A percentile compares a stretch with the other conserved stretches of the same genome.
phyloP scores from a whole-genome alignment of 1,140 invertebrate species.

The Papilio polyxenes region DNA sequence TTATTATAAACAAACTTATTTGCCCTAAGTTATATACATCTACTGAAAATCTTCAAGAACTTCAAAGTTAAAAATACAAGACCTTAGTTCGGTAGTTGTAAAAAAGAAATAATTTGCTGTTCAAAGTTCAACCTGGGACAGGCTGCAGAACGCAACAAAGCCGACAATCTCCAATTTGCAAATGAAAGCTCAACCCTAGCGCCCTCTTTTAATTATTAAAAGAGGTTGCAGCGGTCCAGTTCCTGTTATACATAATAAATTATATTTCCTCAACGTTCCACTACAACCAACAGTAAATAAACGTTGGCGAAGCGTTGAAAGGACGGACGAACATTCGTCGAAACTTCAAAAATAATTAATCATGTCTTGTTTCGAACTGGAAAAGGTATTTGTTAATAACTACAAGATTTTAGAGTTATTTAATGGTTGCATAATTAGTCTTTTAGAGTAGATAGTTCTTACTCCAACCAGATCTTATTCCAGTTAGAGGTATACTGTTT shows the following conservation, averaged over 20 bases:
- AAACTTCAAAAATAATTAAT: slow-evolving; percentile 6
- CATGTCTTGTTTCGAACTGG: background rate
- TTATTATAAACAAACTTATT: background rate
- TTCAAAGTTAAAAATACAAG: slow-evolving; percentile 2
- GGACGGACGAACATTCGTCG: background rate
- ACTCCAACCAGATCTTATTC: too few relatives aligned
- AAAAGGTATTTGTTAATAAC: background rate
- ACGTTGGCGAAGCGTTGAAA: background rate
- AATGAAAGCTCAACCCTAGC: slow-evolving; percentile 44
- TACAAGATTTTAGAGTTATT: too few relatives aligned
- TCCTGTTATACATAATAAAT: slow-evolving; percentile 46
- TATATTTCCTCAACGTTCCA: slow-evolving; percentile 39
- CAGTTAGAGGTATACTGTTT: background rate
- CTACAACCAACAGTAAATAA: background rate
- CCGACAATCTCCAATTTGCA: slow-evolving; percentile 43
- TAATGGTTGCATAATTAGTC: too few relatives aligned
- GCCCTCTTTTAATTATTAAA: slow-evolving; percentile 46
- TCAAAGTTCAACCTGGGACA: background rate
- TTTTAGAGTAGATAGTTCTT: too few relatives aligned
- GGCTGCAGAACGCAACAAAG: background rate
- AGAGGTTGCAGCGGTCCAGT: slow-evolving; percentile 34
- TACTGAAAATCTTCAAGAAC: background rate
- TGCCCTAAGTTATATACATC: background rate
- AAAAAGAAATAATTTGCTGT: slow-evolving; percentile 14
- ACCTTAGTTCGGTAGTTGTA: background rate